These are phyloP conservation scores for Cyclura pinguis DNA, from an alignment of 2,797 vertebrate genomes.

Conservation along the genomic window DNA sequence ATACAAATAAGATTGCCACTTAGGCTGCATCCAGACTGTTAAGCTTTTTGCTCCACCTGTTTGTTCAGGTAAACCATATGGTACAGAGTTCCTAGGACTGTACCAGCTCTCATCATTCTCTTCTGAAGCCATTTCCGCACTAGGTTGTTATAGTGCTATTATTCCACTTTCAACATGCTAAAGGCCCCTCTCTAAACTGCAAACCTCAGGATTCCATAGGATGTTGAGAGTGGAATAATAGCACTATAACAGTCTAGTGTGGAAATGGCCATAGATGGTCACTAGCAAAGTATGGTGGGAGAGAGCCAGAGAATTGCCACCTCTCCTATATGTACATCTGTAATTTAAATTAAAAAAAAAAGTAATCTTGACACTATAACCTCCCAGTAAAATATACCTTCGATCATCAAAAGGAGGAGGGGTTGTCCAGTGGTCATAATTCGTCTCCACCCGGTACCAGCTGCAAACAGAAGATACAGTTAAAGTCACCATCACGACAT, in stretches of 20 bases:
- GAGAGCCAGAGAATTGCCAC: not conserved
- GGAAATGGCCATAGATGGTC: too few relatives aligned
- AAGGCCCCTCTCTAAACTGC: too few relatives aligned
- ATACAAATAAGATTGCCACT: not conserved
- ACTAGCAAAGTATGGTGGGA: not conserved
- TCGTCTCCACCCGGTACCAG: conserved; percentile 95
- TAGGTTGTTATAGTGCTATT: too few relatives aligned
- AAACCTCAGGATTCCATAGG: too few relatives aligned
- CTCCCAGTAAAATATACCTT: conserved; percentile 77
- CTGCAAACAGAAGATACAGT: conserved; percentile 72
- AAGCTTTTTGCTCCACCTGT: not conserved
- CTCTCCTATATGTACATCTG: not conserved
- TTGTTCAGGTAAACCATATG: not conserved
- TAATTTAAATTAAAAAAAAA: rapidly evolving
- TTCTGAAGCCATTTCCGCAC: too few relatives aligned
- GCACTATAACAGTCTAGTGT: too few relatives aligned
- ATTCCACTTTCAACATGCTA: too few relatives aligned
- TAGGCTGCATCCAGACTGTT: not conserved
- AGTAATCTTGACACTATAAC: not conserved
- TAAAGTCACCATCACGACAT: rapidly evolving
- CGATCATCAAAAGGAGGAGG: conserved; percentile 83
- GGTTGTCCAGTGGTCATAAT: conserved; percentile 93
- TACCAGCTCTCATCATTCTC: not conserved
- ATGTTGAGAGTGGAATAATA: too few relatives aligned
- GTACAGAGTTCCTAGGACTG: not conserved